Percentiles rank a stretch among this genome's conserved stretches.
These are phyloP conservation scores for Typhlichthys subterraneus DNA, from an alignment of 2,797 vertebrate genomes.

Conservation along the genomic window DNA sequence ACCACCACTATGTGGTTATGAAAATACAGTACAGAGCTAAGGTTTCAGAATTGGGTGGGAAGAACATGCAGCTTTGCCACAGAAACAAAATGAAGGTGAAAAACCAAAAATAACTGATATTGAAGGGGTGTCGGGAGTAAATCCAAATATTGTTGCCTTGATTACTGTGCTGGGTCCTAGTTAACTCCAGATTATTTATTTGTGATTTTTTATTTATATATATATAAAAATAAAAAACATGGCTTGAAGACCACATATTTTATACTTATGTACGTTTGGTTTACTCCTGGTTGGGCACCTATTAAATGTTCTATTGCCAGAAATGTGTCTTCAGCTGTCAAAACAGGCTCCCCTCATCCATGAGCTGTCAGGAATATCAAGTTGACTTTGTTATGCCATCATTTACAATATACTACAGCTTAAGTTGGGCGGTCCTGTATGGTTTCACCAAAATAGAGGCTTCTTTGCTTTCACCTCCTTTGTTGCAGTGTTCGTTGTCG, in stretches of 20 bases:
- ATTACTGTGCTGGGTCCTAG: neutral
- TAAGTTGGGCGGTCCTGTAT: slow-evolving; percentile 12
- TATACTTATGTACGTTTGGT: slow-evolving; percentile 58
- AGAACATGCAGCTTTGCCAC: slow-evolving; percentile 78
- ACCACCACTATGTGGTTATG: too few species aligned
- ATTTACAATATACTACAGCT: slow-evolving; percentile 22
- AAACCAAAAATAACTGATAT: slow-evolving; percentile 26
- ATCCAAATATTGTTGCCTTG: slow-evolving; percentile 60
- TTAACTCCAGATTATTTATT: neutral
- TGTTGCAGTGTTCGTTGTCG: slow-evolving; percentile 11
- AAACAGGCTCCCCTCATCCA: slow-evolving; percentile 26
- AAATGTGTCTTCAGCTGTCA: slow-evolving; percentile 82
- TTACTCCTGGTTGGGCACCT: slow-evolving; percentile 57
- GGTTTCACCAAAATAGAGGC: slow-evolving; percentile 18
- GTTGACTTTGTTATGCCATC: slow-evolving; percentile 21
- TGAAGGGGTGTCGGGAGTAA: slow-evolving; percentile 60
- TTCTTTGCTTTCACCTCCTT: slow-evolving; percentile 18
- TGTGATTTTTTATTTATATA: too few species aligned
- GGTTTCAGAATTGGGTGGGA: slow-evolving; percentile 16
- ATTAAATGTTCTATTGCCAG: slow-evolving; percentile 41
- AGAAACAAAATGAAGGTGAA: slow-evolving; percentile 67
- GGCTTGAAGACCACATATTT: slow-evolving; percentile 17
- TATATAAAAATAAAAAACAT: neutral
- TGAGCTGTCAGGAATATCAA: slow-evolving; percentile 13
- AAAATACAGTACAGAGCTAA: too few species aligned